Base-by-base conservation (phyloP, 2,113 vertebrate species). In the Prionailurus viverrinus region DNA sequence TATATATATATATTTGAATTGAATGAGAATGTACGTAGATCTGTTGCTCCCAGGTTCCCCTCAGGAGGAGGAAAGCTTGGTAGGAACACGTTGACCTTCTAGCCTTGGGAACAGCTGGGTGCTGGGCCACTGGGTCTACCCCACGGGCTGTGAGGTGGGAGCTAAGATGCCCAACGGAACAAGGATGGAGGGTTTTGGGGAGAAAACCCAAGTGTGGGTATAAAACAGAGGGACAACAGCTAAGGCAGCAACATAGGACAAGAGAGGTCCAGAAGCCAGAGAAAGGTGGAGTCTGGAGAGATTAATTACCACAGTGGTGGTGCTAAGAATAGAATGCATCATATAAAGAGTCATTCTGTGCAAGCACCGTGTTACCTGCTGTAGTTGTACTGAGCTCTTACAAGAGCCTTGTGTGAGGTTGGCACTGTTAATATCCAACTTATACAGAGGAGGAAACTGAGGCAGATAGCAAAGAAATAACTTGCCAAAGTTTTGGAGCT, bases 301-400 rank as follows among this genome's bases (percentile, higher is more conserved):
- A 33, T 9, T 19, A 25, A 10, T 21, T 25, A 9, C 14, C 9
- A 31, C 23, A 5, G 5, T 8, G 1, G 55, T 14, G 0, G 41
- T 19, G 7, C 29, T 0, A 23, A 15, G 27, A 45, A 16, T 23
- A 15, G 27, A 45, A 29, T 23, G 51, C 63, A 27, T 8, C 2
- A 36, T 11, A 9, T 36, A 31, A 45, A 36, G 8, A 6, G 9
- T 29, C 91, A 4, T 48, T 48, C 68, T 21, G n/a, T 19, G 45
- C 31, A 10, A 19, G 33, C 11, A 2, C n/a, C 10, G 18, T 41
- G 51, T 6, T 18, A 48, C 6, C 48, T 3, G 9, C 66, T 55
- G 19, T 10, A 9, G 14, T 25, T 7, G 5, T n/a, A 15, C 31
- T 48, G 63, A 31, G 51, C 21, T 79, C 61, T 55, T 31, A 58